phyloP scores from a whole-genome alignment of 2,797 vertebrate species.

The Numenius phaeopus region DNA sequence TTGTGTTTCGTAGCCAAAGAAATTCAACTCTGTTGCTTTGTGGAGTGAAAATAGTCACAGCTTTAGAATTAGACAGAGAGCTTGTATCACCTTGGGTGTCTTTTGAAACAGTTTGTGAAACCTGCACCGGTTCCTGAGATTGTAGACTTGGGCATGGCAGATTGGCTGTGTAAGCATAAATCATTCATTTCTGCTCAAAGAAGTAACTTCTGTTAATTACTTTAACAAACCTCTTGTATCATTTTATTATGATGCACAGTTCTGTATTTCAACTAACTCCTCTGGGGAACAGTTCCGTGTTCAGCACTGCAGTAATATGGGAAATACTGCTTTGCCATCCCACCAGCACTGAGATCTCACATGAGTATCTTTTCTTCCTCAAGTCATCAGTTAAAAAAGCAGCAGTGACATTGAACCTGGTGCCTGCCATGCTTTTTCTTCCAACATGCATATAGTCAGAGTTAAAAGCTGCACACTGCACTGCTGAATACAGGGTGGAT shows the following conservation, averaged over 20 bases:
- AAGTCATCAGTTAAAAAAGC: background rate
- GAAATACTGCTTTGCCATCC: background rate
- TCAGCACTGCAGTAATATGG: background rate
- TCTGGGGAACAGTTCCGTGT: background rate
- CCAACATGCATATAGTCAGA: background rate
- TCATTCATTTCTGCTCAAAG: background rate
- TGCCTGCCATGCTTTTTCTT: background rate
- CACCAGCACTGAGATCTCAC: background rate
- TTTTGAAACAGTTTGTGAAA: background rate
- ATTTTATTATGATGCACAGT: background rate
- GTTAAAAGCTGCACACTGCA: background rate
- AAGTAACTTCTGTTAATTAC: background rate
- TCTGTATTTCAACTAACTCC: background rate
- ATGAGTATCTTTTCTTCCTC: background rate
- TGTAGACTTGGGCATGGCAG: background rate
- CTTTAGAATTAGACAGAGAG: background rate
- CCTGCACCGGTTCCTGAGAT: accelerated
- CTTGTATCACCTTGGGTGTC: background rate
- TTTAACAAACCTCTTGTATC: background rate
- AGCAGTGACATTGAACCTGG: background rate
- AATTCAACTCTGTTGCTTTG: background rate
- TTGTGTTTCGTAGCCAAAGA: background rate
- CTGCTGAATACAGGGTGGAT: background rate
- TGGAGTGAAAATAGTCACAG: background rate
- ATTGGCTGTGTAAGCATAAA: background rate